Percentiles rank a stretch among this genome's conserved stretches.
Conservation (phyloP, 64 coral and sea anemone genomes). For the Hydrozoanthus tunicans region DNA sequence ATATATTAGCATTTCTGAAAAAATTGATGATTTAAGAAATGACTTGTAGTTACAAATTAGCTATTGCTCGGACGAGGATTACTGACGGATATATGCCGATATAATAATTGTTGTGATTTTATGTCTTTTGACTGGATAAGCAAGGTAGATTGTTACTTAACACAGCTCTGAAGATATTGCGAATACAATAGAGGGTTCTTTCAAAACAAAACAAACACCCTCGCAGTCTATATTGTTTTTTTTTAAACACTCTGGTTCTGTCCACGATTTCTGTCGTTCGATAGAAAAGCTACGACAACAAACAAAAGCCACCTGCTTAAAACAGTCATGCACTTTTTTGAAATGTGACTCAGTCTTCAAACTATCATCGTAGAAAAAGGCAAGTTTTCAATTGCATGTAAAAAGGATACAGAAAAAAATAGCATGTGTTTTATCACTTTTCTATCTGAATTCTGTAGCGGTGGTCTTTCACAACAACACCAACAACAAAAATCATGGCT, state of each 20-base stretch:
- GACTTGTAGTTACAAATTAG: neutral
- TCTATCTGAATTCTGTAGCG: too few species aligned
- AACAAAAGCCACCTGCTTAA: too few species aligned
- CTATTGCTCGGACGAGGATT: neutral
- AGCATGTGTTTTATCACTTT: too few species aligned
- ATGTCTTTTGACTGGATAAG: neutral
- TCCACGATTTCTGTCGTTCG: neutral
- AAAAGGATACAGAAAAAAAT: too few species aligned
- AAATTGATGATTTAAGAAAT: neutral
- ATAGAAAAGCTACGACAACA: too few species aligned
- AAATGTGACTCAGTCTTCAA: too few species aligned
- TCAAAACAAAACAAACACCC: neutral
- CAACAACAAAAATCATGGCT: too few species aligned
- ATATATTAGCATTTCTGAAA: neutral
- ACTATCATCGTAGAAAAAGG: too few species aligned
- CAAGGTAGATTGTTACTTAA: neutral
- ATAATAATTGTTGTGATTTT: neutral
- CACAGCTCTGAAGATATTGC: neutral
- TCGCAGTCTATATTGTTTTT: neutral
- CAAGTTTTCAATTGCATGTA: too few species aligned
- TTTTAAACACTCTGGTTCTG: neutral
- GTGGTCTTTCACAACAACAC: too few species aligned
- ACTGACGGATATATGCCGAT: neutral
- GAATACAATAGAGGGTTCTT: neutral
- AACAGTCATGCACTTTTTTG: too few species aligned